phyloP scores from a whole-genome alignment of 2,113 vertebrate species.

The Mobula birostris region DNA sequence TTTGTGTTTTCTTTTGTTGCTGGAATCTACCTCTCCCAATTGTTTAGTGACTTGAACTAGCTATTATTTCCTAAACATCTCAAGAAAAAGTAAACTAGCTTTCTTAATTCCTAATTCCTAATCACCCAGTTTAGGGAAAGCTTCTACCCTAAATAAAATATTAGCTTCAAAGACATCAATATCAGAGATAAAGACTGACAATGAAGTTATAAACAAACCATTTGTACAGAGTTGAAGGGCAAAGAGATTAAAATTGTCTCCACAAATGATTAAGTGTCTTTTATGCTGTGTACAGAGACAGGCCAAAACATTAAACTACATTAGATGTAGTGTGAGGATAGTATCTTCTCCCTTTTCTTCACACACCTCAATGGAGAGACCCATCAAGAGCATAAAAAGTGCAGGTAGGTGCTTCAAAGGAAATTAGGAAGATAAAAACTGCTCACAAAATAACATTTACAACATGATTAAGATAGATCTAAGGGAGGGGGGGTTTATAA shows the following conservation, averaged over 20 bases:
- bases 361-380: too few relatives aligned
- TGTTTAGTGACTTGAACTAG: not conserved
- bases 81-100: not conserved
- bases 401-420: too few relatives aligned
- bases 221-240: too few relatives aligned
- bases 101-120: not conserved
- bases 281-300: not conserved
- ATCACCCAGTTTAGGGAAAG: not conserved
- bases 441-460: too few relatives aligned
- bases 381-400: too few relatives aligned
- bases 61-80: not conserved
- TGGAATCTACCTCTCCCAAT: not conserved
- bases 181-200: not conserved
- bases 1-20: not conserved
- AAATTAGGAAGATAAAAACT: too few relatives aligned
- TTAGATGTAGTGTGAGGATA: not conserved
- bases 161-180: not conserved
- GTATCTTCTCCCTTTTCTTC: not conserved
- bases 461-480: too few relatives aligned
- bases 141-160: not conserved
- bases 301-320: not conserved
- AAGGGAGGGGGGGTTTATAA: too few relatives aligned
- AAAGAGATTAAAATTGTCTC: too few relatives aligned
- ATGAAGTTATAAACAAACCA: not conserved
- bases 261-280: too few relatives aligned